Conservation (phyloP, 2,113 vertebrate species). For the Axis porcinus region DNA sequence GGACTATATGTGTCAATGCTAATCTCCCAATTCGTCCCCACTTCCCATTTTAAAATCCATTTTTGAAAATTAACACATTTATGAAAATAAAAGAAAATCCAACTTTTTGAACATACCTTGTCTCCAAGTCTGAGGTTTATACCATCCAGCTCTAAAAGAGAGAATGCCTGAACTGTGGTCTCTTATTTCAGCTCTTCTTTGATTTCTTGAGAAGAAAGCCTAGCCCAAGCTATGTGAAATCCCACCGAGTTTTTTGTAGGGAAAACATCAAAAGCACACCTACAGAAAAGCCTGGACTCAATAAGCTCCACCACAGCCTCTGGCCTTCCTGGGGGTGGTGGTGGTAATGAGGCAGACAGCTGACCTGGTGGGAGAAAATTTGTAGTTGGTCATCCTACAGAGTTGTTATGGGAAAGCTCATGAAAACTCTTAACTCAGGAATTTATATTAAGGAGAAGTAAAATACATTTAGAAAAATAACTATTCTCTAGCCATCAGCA, state of each 20-base stretch:
- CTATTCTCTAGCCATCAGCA: constrained; percentile 19
- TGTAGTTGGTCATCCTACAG: not conserved
- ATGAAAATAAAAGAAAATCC: not conserved
- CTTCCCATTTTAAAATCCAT: not conserved
- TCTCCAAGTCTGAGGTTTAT: constrained; percentile 92
- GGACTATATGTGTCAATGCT: not conserved
- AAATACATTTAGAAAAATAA: not conserved
- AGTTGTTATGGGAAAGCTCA: not conserved
- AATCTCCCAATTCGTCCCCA: not conserved
- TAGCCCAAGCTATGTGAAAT: constrained; percentile 87
- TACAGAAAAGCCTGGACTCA: constrained; percentile 81
- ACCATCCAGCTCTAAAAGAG: constrained; percentile 90
- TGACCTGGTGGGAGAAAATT: constrained; percentile 68
- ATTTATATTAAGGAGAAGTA: not conserved
- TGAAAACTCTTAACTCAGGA: not conserved
- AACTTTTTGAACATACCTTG: constrained; percentile 80
- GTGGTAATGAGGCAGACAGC: constrained; percentile 34
- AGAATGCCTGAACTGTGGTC: constrained; percentile 83
- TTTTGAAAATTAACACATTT: not conserved
- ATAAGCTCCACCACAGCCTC: constrained; percentile 80
- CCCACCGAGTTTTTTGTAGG: constrained; percentile 83
- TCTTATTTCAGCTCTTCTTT: constrained; percentile 90
- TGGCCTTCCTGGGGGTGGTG: constrained; percentile 77
- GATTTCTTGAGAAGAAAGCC: constrained; percentile 83
- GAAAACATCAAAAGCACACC: constrained; percentile 83